Base-by-base conservation (phyloP, 2,113 vertebrate species). In the Forbesichthys papilliferus region DNA sequence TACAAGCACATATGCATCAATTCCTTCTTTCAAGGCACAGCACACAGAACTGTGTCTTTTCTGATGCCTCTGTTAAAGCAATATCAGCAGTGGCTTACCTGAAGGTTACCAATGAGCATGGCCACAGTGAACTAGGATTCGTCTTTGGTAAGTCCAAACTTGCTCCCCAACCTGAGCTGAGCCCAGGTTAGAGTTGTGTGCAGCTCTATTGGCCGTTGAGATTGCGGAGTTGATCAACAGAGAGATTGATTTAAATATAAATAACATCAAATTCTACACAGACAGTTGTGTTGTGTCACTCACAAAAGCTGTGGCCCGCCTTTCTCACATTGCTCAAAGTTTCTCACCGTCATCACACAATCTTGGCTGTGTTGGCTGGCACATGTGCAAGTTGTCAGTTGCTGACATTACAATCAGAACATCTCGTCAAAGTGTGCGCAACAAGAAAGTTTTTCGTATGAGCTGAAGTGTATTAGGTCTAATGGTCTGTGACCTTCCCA, bases 101-200 rank as follows among this genome's bases (percentile, higher is more conserved):
- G 48, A 49, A 49, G 20, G 20, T 20, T 20, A 49, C 8, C 48
- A 9, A 12, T 9, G 48, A 49, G 8, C 8, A 49, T 12, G 48
- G 48, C 12, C 8, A 49, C 48, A 49, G 48, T 49, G 8, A 49
- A 12, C 1, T 49, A 9, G 48, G 48, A 49, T 49, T 49, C 12
- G 10, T 53, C 51, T 53, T 53, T 3, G 67, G 71, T 3, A 66
- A 53, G 47, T 57, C 68, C 42, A 62, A 59, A 10, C 33, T 75
- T 7, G 53, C 65, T 10, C 75, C 71, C 52, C 14, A 13, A 53
- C 59, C 57, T 67, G 54, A 75, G 3, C 57, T 58, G 60, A 82
- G 61, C 72, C 72, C 1, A 16, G n/a, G n/a, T 48, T 75, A 0
- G 61, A 79, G 16, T 65, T 74, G 1, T 77, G 71, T 53, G 64